Conservation (phyloP, 2,113 vertebrate species). For the Peucedramus taeniatus region DNA sequence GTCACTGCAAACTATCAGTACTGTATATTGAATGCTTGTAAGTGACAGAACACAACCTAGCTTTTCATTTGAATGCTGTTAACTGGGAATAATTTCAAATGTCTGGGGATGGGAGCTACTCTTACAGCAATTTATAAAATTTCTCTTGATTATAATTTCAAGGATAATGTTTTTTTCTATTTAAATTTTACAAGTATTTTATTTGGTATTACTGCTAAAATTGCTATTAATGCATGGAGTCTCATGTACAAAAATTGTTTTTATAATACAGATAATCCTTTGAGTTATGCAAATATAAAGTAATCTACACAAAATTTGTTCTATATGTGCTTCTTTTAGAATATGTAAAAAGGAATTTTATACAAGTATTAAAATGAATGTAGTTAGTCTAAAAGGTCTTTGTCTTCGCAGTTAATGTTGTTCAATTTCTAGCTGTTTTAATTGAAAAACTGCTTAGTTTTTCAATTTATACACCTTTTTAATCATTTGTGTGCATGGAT, state of each 20-base stretch:
- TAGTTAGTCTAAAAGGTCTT: not conserved
- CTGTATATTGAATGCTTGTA: conserved; percentile 85
- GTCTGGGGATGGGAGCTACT: not conserved
- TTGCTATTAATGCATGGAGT: not conserved
- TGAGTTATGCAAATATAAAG: not conserved
- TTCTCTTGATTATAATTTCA: not conserved
- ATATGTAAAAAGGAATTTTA: not conserved
- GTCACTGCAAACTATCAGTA: conserved; percentile 82
- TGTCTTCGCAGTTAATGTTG: not conserved
- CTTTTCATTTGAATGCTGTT: not conserved
- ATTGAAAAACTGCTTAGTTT: not conserved
- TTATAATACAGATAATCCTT: not conserved
- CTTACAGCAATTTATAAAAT: not conserved
- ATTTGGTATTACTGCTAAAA: not conserved
- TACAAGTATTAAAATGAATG: not conserved
- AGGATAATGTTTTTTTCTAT: not conserved
- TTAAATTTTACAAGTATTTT: not conserved
- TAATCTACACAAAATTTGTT: not conserved
- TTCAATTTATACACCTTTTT: not conserved
- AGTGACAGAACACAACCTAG: conserved; percentile 13
- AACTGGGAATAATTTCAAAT: not conserved
- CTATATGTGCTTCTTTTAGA: not conserved
- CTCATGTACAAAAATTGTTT: not conserved
- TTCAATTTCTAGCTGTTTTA: not conserved
- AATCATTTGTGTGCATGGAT: not conserved